These are phyloP conservation scores for Azorinus chamasolen DNA, from an alignment of 2,888 invertebrate genomes.

Conservation along the genomic window DNA sequence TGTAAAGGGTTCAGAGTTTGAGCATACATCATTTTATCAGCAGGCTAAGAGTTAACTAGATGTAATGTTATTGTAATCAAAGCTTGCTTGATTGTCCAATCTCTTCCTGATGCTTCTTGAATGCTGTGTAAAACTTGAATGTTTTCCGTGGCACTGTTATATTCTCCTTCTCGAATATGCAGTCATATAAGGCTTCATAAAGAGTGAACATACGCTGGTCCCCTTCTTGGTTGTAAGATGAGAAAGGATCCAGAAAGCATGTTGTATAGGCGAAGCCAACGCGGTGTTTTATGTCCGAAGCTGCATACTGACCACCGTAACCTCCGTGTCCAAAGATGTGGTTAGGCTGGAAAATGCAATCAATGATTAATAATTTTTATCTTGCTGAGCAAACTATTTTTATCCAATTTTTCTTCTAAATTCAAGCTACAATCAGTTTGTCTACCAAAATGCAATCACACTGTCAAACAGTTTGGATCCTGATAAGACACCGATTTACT, in stretches of 20 bases:
- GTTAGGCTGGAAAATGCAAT: constrained; percentile 68
- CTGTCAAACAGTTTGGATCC: no score
- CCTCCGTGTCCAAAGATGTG: constrained; percentile 85
- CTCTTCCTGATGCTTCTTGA: constrained; percentile 46
- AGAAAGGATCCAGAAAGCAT: constrained; percentile 76
- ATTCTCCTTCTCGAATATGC: constrained; percentile 71
- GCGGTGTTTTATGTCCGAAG: constrained; percentile 83
- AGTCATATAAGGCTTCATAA: constrained; percentile 71
- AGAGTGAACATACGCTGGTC: constrained; percentile 71
- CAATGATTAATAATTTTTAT: no score
- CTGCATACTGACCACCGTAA: constrained; percentile 86
- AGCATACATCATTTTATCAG: no score
- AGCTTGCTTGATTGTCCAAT: constrained; percentile 31
- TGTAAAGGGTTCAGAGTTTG: no score
- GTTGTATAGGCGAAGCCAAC: constrained; percentile 86
- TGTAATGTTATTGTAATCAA: no score
- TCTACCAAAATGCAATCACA: no score
- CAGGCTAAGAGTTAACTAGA: no score
- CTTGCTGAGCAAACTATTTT: no score
- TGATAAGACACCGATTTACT: no score
- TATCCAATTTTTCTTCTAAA: no score
- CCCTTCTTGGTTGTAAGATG: constrained; percentile 58
- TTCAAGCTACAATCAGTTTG: no score
- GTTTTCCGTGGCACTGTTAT: constrained; percentile 57
- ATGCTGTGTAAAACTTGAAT: constrained; percentile 62